phyloP scores from a whole-genome alignment of 1,140 invertebrate species.

The Orchestia grillus region DNA sequence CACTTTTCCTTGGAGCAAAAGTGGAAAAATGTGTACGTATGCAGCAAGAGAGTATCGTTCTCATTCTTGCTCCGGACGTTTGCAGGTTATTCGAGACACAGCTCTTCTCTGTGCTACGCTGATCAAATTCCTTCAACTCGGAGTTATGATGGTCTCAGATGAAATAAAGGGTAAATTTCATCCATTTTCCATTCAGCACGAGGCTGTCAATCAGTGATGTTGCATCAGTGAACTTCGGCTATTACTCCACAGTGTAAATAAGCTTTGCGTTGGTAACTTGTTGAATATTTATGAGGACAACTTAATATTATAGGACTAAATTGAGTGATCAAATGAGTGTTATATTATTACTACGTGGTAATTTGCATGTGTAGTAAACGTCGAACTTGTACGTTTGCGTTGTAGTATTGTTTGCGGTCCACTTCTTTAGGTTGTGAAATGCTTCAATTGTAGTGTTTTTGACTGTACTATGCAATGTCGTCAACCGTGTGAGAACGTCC shows the following conservation, averaged over 20 bases:
- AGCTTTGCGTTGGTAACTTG: not conserved
- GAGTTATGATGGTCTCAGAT: not conserved
- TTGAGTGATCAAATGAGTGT: not conserved
- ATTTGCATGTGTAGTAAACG: not conserved
- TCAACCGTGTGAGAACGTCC: not conserved
- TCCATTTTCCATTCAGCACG: not conserved
- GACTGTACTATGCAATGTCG: not conserved
- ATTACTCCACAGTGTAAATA: not conserved
- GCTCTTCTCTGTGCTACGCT: not conserved
- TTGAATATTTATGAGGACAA: not conserved
- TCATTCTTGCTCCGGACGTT: not conserved
- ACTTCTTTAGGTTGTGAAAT: not conserved
- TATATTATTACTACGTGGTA: not conserved
- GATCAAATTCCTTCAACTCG: not conserved
- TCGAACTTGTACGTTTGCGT: not conserved
- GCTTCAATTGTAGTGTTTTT: not conserved
- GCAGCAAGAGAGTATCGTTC: not conserved
- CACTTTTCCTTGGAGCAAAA: no score
- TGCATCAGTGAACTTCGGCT: not conserved
- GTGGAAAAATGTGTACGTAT: no score
- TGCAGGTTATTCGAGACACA: not conserved
- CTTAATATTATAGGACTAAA: not conserved
- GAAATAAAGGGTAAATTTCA: not conserved
- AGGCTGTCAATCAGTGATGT: not conserved
- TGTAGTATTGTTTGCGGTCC: not conserved